Conservation (phyloP, 2,113 vertebrate genomes). For the Anser cygnoides region DNA sequence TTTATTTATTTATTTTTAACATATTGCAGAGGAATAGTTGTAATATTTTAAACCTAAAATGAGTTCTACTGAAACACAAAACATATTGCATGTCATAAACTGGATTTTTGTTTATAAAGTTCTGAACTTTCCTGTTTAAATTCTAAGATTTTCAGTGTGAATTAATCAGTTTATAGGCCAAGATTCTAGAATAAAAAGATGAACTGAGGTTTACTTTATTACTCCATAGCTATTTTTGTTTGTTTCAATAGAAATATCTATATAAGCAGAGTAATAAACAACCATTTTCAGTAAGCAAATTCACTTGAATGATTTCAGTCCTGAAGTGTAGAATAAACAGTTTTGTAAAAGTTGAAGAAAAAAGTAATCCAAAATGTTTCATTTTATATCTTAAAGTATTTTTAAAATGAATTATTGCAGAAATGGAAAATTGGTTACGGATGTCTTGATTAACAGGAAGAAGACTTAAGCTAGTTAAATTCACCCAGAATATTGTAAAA, state of each 20-base stretch:
- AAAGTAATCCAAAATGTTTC: not conserved
- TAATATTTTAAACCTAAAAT: not conserved
- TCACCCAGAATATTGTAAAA: rapidly evolving
- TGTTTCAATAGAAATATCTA: not conserved
- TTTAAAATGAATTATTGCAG: not conserved
- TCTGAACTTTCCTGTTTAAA: not conserved
- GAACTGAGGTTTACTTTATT: not conserved
- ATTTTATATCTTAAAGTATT: not conserved
- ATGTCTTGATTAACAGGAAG: not conserved
- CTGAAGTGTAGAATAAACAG: not conserved
- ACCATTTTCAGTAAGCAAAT: not conserved
- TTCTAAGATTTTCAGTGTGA: not conserved
- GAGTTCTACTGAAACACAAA: not conserved
- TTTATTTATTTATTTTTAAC: not conserved
- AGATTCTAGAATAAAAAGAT: not conserved
- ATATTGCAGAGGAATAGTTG: not conserved
- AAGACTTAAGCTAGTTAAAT: not conserved
- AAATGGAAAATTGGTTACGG: not conserved
- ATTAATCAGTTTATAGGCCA: not conserved
- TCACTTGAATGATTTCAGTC: not conserved
- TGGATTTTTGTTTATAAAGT: not conserved
- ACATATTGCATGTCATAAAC: not conserved
- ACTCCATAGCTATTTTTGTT: not conserved
- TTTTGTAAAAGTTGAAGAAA: not conserved
- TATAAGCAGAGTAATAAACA: not conserved